Base-by-base conservation (phyloP, 2,888 invertebrate genomes). In the Nephrotoma appendiculata region DNA sequence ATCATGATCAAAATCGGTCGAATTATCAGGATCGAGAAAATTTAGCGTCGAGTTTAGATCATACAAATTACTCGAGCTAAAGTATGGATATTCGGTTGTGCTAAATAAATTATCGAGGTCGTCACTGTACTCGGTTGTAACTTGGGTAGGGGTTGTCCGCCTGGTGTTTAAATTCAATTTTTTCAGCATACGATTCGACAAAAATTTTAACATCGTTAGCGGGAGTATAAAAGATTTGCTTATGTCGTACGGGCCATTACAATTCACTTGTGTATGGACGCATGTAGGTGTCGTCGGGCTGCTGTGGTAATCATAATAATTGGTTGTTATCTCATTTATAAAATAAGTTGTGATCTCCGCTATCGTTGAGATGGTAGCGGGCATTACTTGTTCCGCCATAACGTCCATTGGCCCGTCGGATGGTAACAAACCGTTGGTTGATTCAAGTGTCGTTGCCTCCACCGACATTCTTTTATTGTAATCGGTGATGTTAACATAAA, bases 71-170 rank as follows among this genome's bases (percentile, higher is more conserved):
- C 31, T 71, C 31, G 71, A n/a, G 71, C 71, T 71, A 9, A 9
- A 71, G 31, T 71, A 71, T 11, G 71, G 71, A 5, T 31, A 71
- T 3, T 71, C 71, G 11, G 71, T 71, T 31, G 71, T 71, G 71
- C 71, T 71, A 2, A 71, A 71, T 86, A 48, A 44, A 71, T 88
- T 87, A 87, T 87, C 87, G 86, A 88, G 86, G 12, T 87, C 83
- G 57, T 87, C 86, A 41, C 87, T 57, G 87, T 88, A 85, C 5
- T 87, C 86, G 57, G 87, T 86, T n/a, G 84, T 52, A 11, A 71
- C 31, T 31, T 11, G 71, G 0, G 48, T 48, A n/a, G 48, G 5
- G 12, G 4, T 48, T 5, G 48, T 1, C 9, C 11, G 71, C 11
- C 31, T 71, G 0, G 71, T 7, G 6, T 19, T 71, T 9, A 71